phyloP scores from a whole-genome alignment of 1,140 invertebrate species.

The Trypoxylus dichotomus region DNA sequence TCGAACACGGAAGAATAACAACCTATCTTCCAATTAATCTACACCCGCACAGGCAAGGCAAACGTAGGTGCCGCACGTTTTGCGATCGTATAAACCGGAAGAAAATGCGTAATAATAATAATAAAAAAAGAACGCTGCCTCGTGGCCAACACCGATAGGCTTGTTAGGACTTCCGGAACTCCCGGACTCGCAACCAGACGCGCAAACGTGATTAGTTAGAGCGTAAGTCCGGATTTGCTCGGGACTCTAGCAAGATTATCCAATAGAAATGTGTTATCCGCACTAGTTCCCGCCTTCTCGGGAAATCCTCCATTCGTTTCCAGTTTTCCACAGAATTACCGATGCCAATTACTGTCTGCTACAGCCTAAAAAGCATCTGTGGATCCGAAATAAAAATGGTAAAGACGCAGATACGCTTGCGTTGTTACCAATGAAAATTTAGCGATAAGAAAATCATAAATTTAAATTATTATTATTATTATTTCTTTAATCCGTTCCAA shows the following conservation, averaged over 20 bases:
- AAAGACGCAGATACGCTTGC: not conserved
- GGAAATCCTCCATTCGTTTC: slow-evolving; percentile 6
- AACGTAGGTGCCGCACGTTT: not conserved
- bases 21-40: not conserved
- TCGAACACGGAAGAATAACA: not conserved
- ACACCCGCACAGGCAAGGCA: not conserved
- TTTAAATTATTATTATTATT: too few species aligned
- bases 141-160: slow-evolving; percentile 1
- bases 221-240: slow-evolving; percentile 46
- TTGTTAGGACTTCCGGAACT: not conserved
- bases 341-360: not conserved
- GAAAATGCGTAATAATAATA: not conserved
- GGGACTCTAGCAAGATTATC: slow-evolving; percentile 42
- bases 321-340: not conserved
- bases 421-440: too few species aligned
- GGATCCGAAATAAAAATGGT: not conserved
- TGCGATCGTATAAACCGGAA: not conserved
- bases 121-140: not conserved
- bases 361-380: not conserved
- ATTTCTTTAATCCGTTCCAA: too few species aligned
- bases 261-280: slow-evolving; percentile 47
- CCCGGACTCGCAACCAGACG: slow-evolving; percentile 32
- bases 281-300: slow-evolving; percentile 41
- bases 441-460: too few species aligned
- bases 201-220: slow-evolving; percentile 45